phyloP scores from a whole-genome alignment of 1,140 invertebrate genomes.

The Lysiphlebus fabarum region DNA sequence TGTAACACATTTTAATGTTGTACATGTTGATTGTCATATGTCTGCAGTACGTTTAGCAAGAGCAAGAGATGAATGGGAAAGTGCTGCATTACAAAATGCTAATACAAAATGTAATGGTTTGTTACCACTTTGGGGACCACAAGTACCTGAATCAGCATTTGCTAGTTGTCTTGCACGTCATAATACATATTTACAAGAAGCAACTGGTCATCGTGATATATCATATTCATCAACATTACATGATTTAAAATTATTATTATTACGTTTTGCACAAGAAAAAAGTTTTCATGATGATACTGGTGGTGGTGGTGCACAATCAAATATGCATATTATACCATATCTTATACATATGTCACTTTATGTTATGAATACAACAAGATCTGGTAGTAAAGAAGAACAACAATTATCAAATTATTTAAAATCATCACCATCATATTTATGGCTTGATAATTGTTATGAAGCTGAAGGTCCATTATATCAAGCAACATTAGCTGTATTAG shows the following conservation, averaged over 20 bases:
- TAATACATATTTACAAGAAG: conserved; percentile 82
- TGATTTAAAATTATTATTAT: conserved; percentile 87
- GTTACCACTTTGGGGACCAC: conserved; percentile 92
- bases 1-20: conserved; percentile 97
- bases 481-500: conserved; percentile 72
- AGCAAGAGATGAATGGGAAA: conserved; percentile 94
- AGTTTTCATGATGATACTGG: conserved; percentile 96
- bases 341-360: conserved; percentile 93
- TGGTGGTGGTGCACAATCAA: conserved; percentile 93
- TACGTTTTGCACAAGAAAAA: conserved; percentile 89
- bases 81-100: conserved; percentile 94
- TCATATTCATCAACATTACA: conserved; percentile 85
- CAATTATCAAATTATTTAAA: conserved; percentile 69
- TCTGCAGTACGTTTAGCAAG: conserved; percentile 79
- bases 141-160: conserved; percentile 92
- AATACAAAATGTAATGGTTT: conserved; percentile 97
- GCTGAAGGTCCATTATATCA: conserved; percentile 88
- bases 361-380: conserved; percentile 87
- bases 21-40: conserved; percentile 97
- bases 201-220: conserved; percentile 83
- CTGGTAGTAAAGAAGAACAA: conserved; percentile 71
- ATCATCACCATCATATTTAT: conserved; percentile 55
- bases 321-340: conserved; percentile 95
- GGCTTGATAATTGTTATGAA: conserved; percentile 82
- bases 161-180: conserved; percentile 89